Percentiles rank a stretch among this genome's conserved stretches.
phyloP scores from a whole-genome alignment of 2,888 invertebrate species.

The Sphinx pinastri region DNA sequence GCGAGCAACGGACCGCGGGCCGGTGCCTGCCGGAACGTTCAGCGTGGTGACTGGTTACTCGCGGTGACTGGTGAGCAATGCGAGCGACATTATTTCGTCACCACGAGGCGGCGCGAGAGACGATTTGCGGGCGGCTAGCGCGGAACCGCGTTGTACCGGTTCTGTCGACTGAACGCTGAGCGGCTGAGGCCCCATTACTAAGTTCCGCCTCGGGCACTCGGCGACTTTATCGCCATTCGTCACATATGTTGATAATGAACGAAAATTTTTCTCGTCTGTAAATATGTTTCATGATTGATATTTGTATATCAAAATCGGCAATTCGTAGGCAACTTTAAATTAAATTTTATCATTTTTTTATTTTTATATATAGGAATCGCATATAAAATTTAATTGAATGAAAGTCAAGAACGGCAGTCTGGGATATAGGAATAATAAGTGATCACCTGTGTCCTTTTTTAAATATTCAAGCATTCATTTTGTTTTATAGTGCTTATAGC shows the following conservation, averaged over 20 bases:
- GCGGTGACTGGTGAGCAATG: constrained; percentile 31
- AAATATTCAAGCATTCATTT: too few species aligned
- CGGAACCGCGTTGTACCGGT: constrained; percentile 63
- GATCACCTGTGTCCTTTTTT: too few species aligned
- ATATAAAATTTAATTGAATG: too few species aligned
- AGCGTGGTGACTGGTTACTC: constrained; percentile 25
- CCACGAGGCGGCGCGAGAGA: constrained; percentile 33
- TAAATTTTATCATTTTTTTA: neutral
- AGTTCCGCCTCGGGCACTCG: constrained; percentile 30
- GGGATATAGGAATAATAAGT: too few species aligned
- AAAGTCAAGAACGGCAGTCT: too few species aligned
- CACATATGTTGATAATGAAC: neutral
- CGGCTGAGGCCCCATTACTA: constrained; percentile 40
- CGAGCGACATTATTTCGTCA: constrained; percentile 53
- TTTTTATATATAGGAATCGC: neutral
- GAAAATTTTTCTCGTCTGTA: neutral
- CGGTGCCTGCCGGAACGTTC: neutral
- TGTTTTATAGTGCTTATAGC: too few species aligned
- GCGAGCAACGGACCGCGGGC: neutral
- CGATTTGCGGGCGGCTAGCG: constrained; percentile 36
- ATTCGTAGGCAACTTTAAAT: neutral
- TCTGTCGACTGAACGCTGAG: constrained; percentile 33
- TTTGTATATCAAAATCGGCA: neutral
- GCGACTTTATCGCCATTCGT: constrained; percentile 2
- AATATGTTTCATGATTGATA: neutral